phyloP scores from a whole-genome alignment of 2,888 invertebrate genomes.

The Drosophila fungiperda region DNA sequence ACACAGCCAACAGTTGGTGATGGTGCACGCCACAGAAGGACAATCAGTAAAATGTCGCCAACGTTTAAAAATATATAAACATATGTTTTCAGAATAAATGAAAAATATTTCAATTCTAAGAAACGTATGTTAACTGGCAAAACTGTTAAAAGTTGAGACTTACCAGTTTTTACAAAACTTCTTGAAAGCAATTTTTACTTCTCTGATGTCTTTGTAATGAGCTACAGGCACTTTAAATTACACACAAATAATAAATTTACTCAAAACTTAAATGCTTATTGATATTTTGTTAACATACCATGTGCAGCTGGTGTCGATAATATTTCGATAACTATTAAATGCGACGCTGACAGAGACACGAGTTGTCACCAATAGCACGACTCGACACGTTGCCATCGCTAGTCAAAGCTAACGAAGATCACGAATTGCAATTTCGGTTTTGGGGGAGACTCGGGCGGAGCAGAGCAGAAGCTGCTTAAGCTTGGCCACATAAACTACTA shows the following conservation, averaged over 20 bases:
- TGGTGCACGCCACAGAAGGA: constrained; percentile 5
- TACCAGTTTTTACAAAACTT: background rate
- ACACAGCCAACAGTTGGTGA: constrained; percentile 11
- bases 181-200: background rate
- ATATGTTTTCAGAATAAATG: background rate
- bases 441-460: background rate
- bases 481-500: constrained; percentile 66
- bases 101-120: too few species aligned
- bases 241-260: background rate
- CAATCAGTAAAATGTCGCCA: background rate
- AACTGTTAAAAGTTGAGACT: too few species aligned
- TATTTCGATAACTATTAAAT: background rate
- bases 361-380: constrained; percentile 20
- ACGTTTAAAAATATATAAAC: background rate
- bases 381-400: constrained; percentile 34
- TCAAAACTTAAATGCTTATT: background rate
- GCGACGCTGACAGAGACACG: background rate
- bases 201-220: background rate
- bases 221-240: background rate
- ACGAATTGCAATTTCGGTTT: constrained; percentile 60
- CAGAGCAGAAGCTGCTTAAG: constrained; percentile 54
- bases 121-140: background rate
- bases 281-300: background rate
- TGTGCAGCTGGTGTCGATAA: background rate
- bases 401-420: constrained; percentile 54